Conservation (phyloP, 30 jellyfish, hydroid and myxozoan genomes). For the Aurelia aurita complex sp. Pacific region DNA sequence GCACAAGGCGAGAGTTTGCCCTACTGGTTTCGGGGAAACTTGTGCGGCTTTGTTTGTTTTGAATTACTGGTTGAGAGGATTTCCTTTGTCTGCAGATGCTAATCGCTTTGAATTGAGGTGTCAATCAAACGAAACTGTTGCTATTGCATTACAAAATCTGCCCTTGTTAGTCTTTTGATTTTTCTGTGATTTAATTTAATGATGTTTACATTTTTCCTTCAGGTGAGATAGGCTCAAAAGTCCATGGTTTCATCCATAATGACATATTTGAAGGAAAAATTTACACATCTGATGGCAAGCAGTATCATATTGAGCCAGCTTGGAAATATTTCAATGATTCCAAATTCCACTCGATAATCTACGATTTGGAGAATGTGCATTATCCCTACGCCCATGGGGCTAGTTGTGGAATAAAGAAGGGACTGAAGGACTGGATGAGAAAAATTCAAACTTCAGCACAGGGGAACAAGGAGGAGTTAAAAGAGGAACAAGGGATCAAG, state of each 20-base stretch:
- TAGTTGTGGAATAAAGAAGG: slow-evolving; percentile 83
- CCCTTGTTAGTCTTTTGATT: background rate
- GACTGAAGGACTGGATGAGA: slow-evolving; percentile 79
- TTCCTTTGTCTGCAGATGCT: too few species aligned
- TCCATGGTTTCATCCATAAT: slow-evolving; percentile 90
- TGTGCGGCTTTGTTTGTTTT: too few species aligned
- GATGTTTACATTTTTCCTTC: background rate
- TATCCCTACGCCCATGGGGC: slow-evolving; percentile 77
- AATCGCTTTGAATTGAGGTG: too few species aligned
- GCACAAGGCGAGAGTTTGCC: too few species aligned
- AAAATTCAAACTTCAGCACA: slow-evolving; percentile 34
- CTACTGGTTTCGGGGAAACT: too few species aligned
- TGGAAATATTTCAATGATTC: slow-evolving; percentile 67
- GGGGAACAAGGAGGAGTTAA: slow-evolving; percentile 14
- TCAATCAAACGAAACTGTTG: too few species aligned
- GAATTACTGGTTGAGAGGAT: too few species aligned
- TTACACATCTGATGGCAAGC: slow-evolving; percentile 61
- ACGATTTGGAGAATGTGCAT: slow-evolving; percentile 59
- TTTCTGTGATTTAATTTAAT: background rate
- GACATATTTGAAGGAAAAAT: slow-evolving; percentile 87
- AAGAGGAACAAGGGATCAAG: background rate
- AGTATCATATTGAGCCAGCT: slow-evolving; percentile 86
- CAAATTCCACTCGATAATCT: slow-evolving; percentile 79
- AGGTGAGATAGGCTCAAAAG: slow-evolving; percentile 81
- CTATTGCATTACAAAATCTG: too few species aligned